phyloP scores from a whole-genome alignment of 2,113 vertebrate species.

The Urocitellus parryii region DNA sequence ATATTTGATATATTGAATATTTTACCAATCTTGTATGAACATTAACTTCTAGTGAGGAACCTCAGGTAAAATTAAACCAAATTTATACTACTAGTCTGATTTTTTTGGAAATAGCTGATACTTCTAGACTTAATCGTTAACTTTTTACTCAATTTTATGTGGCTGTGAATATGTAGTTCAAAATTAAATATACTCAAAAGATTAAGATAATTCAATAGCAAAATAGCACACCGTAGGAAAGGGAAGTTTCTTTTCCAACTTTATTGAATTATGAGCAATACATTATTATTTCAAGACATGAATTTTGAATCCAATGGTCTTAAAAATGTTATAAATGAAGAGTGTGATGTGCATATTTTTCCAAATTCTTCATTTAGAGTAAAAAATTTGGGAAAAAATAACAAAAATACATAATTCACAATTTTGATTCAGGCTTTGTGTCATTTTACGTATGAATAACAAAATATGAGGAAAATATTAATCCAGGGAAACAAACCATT shows the following conservation, averaged over 20 bases:
- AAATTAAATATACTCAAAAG: background rate
- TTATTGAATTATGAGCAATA: background rate
- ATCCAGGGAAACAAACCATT: background rate
- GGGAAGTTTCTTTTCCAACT: background rate
- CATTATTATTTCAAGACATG: slow-evolving; percentile 39
- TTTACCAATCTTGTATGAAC: background rate
- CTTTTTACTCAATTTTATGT: background rate
- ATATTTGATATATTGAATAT: background rate
- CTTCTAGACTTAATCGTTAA: background rate
- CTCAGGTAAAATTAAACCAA: background rate
- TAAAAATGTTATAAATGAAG: background rate
- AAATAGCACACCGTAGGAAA: background rate
- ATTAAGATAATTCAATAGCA: background rate
- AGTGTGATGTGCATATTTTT: background rate
- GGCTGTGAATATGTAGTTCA: background rate
- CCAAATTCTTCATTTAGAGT: background rate
- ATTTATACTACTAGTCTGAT: background rate
- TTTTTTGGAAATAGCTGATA: background rate
- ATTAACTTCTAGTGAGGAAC: background rate
- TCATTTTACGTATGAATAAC: background rate
- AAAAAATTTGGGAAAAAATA: background rate
- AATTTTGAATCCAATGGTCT: background rate
- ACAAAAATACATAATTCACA: background rate
- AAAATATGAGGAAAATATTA: background rate
- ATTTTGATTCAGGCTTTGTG: background rate